Conservation (phyloP, 2,797 vertebrate species). For the Sebastes itinus region DNA sequence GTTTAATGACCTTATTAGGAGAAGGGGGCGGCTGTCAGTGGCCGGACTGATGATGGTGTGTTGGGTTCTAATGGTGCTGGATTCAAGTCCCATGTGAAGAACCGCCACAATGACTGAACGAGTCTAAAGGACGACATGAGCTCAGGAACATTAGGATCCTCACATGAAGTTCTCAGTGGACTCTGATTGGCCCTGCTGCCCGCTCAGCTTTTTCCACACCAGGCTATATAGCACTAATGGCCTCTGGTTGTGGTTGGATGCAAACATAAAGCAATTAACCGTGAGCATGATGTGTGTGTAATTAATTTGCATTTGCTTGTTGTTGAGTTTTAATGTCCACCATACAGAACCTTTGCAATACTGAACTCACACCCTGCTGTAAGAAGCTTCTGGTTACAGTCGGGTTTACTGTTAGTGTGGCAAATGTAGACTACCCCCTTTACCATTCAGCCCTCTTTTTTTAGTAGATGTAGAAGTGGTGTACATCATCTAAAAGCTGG, state of each 20-base stretch:
- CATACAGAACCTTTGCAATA: background rate
- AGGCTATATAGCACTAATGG: slow-evolving; percentile 7
- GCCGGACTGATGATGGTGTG: background rate
- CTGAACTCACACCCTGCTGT: background rate
- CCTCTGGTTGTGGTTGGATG: slow-evolving; percentile 2
- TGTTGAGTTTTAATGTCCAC: slow-evolving; percentile 6
- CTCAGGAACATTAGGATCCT: background rate
- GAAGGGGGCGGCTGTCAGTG: slow-evolving; percentile 39
- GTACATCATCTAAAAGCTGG: no score
- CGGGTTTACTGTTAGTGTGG: background rate
- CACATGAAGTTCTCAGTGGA: slow-evolving; percentile 24
- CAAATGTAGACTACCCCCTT: background rate
- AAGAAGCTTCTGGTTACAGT: background rate
- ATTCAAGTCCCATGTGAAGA: slow-evolving; percentile 17
- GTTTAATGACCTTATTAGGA: slow-evolving; percentile 62
- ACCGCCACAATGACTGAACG: background rate
- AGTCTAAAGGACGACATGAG: slow-evolving; percentile 1
- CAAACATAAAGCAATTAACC: slow-evolving; percentile 31
- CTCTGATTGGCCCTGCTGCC: background rate
- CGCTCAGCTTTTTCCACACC: slow-evolving; percentile 32
- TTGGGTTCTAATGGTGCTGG: background rate
- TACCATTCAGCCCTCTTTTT: no score
- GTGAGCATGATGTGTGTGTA: background rate
- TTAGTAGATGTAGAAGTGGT: no score
- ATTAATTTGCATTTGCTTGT: slow-evolving; percentile 22